Percentiles rank a stretch among this genome's conserved stretches.
These are phyloP conservation scores for Charanyca ferruginea DNA, from an alignment of 2,888 invertebrate genomes.

Conservation along the genomic window DNA sequence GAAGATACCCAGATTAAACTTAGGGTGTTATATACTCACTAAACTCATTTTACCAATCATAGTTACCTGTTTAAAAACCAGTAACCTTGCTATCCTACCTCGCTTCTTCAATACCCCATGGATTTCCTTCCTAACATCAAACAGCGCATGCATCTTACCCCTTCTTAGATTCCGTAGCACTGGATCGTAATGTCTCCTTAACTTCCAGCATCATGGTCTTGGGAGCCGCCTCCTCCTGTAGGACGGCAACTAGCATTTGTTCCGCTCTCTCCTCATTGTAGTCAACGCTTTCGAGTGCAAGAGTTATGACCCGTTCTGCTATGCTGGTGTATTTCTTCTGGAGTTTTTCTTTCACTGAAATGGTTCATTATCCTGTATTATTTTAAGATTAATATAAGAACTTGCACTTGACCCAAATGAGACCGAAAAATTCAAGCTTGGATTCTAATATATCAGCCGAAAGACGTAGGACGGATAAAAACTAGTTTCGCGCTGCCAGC, in stretches of 20 bases:
- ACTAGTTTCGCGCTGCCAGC: no score
- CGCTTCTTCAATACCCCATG: background rate
- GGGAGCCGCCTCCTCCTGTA: conserved; percentile 91
- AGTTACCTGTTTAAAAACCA: background rate
- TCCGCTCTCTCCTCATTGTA: conserved; percentile 96
- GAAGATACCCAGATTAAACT: no score
- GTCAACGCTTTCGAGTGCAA: conserved; percentile 97
- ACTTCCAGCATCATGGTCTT: conserved; percentile 69
- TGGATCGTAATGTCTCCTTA: conserved; percentile 69
- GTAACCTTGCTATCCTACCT: conserved; percentile 30
- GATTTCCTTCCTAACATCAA: conserved; percentile 35
- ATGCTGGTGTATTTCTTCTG: conserved; percentile 94
- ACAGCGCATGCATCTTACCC: conserved; percentile 75
- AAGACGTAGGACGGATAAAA: no score
- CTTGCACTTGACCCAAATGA: no score
- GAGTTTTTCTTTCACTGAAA: conserved; percentile 93
- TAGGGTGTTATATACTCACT: no score
- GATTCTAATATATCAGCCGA: no score
- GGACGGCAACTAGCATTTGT: conserved; percentile 94
- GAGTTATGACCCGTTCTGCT: conserved; percentile 95
- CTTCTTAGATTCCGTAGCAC: conserved; percentile 69
- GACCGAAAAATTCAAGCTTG: no score
- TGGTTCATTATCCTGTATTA: background rate
- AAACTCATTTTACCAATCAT: no score
- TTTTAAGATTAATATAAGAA: no score